Percentiles rank a stretch among this genome's conserved stretches.
Conservation (phyloP, 2,113 vertebrate genomes). For the Ptilonorhynchus violaceus region DNA sequence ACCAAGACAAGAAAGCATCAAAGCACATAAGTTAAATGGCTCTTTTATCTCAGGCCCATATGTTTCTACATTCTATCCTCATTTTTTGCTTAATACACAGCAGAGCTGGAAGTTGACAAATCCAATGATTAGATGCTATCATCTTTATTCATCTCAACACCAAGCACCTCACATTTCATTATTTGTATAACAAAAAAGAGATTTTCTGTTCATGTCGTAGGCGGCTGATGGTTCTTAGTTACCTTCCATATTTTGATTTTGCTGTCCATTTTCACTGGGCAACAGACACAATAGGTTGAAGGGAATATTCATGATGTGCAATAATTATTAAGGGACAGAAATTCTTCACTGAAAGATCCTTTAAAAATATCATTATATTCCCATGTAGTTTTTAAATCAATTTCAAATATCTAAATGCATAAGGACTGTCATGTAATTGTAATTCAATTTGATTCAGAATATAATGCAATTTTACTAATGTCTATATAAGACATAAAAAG, state of each 20-base stretch:
- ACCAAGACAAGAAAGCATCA: background rate
- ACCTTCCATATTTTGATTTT: background rate
- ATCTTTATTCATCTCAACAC: background rate
- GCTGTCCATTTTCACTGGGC: background rate
- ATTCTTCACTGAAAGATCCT: background rate
- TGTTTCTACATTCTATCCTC: background rate
- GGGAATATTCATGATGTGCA: background rate
- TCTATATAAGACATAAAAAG: slow-evolving; percentile 51
- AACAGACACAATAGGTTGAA: background rate
- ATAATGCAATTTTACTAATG: slow-evolving; percentile 56
- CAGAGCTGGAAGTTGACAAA: background rate
- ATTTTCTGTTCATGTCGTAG: background rate
- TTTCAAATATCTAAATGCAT: slow-evolving; percentile 53
- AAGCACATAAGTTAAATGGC: background rate
- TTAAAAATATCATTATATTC: slow-evolving; percentile 26
- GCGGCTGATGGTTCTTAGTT: background rate
- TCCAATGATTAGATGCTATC: background rate
- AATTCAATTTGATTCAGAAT: slow-evolving; percentile 52
- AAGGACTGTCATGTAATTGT: slow-evolving; percentile 29
- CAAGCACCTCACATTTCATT: background rate
- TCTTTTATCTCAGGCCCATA: background rate
- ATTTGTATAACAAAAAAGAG: background rate
- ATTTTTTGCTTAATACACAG: background rate
- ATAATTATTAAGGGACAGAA: background rate
- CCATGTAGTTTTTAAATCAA: slow-evolving; percentile 11